Percentiles rank a stretch among this genome's conserved stretches.
Conservation (phyloP, 1,140 invertebrate genomes). For the Lasaia peninsularis region DNA sequence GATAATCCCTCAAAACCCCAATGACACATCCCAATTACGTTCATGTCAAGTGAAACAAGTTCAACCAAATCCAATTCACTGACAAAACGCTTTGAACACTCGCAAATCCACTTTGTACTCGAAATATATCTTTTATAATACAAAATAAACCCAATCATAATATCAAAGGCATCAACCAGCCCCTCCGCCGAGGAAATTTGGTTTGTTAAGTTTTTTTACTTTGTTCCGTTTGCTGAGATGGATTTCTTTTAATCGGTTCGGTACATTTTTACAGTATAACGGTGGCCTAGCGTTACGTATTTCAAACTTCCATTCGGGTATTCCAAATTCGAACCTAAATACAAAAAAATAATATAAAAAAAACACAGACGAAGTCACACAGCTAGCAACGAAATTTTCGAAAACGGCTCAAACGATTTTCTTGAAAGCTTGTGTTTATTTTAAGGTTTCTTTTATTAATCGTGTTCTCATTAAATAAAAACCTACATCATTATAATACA, state of each 20-base stretch:
- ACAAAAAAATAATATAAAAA: no score
- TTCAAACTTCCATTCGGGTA: no score
- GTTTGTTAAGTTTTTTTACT: conserved; percentile 15
- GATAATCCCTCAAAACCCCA: neutral
- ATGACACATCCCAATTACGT: neutral
- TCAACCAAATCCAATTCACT: conserved; percentile 16
- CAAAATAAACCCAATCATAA: conserved; percentile 25
- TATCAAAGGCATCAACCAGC: conserved; percentile 18
- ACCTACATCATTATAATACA: no score
- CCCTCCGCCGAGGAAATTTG: conserved; percentile 14
- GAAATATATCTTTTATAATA: conserved; percentile 23
- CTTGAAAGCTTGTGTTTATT: no score
- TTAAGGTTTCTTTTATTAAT: no score
- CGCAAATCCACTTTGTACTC: conserved; percentile 9
- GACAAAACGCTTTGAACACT: conserved; percentile 15
- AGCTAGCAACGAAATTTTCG: no score
- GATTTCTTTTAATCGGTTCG: neutral
- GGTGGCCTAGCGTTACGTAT: no score
- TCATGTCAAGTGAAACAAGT: neutral
- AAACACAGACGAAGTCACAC: no score
- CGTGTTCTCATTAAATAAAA: no score
- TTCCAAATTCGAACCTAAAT: no score
- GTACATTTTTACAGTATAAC: no score
- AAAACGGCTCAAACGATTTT: no score
- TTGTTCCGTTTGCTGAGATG: conserved; percentile 5